Conservation (phyloP, 2,888 invertebrate genomes). For the Agrilus cyanescens region DNA sequence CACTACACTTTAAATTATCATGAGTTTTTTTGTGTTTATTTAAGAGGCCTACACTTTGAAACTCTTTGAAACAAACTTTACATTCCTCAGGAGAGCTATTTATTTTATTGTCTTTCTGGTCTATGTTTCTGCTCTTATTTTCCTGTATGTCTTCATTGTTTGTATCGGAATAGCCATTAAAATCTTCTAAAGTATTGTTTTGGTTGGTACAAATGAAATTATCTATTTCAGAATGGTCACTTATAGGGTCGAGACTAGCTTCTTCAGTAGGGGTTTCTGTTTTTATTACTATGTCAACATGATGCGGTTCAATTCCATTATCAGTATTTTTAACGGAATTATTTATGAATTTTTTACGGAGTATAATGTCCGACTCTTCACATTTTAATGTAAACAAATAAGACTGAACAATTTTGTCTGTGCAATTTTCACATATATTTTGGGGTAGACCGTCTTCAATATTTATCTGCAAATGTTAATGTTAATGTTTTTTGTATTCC, state of each 20-base stretch:
- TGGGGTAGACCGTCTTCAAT: slow-evolving; percentile 48
- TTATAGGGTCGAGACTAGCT: too few relatives aligned
- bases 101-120: not conserved
- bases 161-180: too few relatives aligned
- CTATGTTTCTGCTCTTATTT: not conserved
- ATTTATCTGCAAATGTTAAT: slow-evolving; percentile 25
- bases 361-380: slow-evolving; percentile 33
- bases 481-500: not conserved
- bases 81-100: slow-evolving; percentile 22
- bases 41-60: slow-evolving; percentile 27
- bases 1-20: not conserved
- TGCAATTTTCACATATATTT: slow-evolving; percentile 45
- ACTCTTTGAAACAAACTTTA: slow-evolving; percentile 38
- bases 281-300: slow-evolving; percentile 26
- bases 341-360: slow-evolving; percentile 14
- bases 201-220: too few relatives aligned
- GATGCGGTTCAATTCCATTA: slow-evolving; percentile 13
- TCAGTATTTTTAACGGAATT: not conserved
- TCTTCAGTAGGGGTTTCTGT: slow-evolving; percentile 24
- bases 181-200: too few relatives aligned
- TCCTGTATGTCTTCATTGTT: slow-evolving; percentile 24
- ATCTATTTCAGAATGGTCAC: too few relatives aligned
- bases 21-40: slow-evolving; percentile 19
- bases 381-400: slow-evolving; percentile 40
- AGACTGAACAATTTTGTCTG: slow-evolving; percentile 37